Evolutionary conservation across 2,888 invertebrate species (phyloP), one percentile per base, ranked within the genome.

Genomic region (Euzetes globulus): DNA sequence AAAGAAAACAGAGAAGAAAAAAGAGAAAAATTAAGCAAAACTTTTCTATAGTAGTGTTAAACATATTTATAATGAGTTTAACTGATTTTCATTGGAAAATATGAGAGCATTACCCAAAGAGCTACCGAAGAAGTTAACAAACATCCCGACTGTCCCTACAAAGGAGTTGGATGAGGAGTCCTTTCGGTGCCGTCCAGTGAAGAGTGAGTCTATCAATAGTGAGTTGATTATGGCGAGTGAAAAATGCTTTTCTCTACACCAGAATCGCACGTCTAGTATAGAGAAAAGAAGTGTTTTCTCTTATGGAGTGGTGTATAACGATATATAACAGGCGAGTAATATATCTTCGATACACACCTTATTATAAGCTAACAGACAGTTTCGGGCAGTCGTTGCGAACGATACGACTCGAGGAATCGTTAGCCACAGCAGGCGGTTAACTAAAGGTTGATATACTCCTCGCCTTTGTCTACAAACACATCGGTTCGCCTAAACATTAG

Each of bases 361-460:
- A 65, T 65, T 65, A 65, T 65, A 65, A 58, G 65, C 13, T n/a
- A 65, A 65, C 60, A 60, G 65, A 65, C 65, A 65, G 65, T 65
- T 58, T 65, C 27, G 33, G 65, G 65, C 65, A 65, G n/a, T 37
- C 37, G 19, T 37, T 65, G 58, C 7, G 22, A 58, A 17, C 13
- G 29, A 65, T 37, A 65, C 33, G 17, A 65, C 65, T 17, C n/a
- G 65, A 65, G 33, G 33, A 33, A 65, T 65, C 65, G 65, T 65
- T 65, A 37, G 65, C 33, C 65, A 65, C 65, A 65, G 65, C 65
- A 37, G 65, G 65, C 15, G 65, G 29, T 41, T 37, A 65, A 65
- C 65, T 65, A 65, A 65, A 65, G 65, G 65, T 65, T 65, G 65
- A 65, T 65, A 65, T 65, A 65, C 65, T 65, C 65, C 65, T 65